Conservation (phyloP, 2,113 vertebrate species). For the Elephantulus edwardii region DNA sequence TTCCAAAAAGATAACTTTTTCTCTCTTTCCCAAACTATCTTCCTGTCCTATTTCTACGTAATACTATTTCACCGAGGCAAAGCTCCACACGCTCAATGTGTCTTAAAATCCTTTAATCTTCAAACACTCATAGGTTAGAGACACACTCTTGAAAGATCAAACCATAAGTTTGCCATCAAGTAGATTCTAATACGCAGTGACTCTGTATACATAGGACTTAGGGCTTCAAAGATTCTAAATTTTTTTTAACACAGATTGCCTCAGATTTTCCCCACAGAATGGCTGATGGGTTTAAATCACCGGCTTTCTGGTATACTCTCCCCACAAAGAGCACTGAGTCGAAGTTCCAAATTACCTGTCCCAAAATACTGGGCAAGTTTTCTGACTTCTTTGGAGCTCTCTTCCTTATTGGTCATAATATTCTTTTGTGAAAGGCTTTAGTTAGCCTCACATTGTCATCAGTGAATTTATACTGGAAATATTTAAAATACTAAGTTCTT, state of each 20-base stretch:
- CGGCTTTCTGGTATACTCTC: background rate
- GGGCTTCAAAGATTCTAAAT: too few species aligned
- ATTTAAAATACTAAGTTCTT: slow-evolving; percentile 16
- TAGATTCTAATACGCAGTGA: too few species aligned
- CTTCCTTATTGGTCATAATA: background rate
- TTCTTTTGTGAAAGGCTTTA: background rate
- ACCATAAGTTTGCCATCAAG: too few species aligned
- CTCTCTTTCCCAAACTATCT: background rate
- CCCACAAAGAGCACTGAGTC: background rate
- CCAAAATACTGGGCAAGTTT: background rate
- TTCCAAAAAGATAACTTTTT: background rate
- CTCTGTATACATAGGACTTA: too few species aligned
- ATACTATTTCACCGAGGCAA: background rate
- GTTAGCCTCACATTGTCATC: background rate
- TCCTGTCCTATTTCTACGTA: background rate
- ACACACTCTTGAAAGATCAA: background rate
- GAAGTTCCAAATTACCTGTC: background rate
- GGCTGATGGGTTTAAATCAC: too few species aligned
- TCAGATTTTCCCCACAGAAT: too few species aligned
- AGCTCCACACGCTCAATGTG: background rate
- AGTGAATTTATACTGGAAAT: background rate
- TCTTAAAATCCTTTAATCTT: slow-evolving; percentile 1
- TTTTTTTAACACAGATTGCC: too few species aligned
- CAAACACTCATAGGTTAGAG: background rate
- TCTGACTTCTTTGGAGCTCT: background rate